Evolutionary conservation across 1,140 invertebrate species (phyloP).

Genomic region (Drosophila pachea): DNA sequence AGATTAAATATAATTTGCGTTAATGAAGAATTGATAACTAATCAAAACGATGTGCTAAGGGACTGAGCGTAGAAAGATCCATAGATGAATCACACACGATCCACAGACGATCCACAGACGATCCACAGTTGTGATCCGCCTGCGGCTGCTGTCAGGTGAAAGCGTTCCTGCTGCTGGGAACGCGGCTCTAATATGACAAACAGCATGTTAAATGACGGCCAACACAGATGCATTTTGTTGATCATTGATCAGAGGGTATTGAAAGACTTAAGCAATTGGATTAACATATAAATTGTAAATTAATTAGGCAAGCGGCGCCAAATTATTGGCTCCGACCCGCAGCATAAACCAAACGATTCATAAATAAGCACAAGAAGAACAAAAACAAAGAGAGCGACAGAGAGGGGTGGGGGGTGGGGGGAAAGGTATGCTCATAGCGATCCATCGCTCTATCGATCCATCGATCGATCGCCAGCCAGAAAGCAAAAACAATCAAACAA

Average conservation of each 20-base stretch:
- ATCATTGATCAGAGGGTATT: constrained; percentile 41
- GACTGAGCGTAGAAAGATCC: neutral
- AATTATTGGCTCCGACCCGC: constrained; percentile 55
- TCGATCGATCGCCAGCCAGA: constrained; percentile 53
- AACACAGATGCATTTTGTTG: constrained; percentile 13
- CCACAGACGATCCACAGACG: too few species aligned
- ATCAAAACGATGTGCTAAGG: constrained; percentile 20
- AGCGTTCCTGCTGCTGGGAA: constrained; percentile 31
- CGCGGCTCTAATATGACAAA: constrained; percentile 2
- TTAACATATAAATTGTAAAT: constrained; percentile 76
- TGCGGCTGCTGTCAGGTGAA: constrained; percentile 22
- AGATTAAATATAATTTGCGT: constrained; percentile 2
- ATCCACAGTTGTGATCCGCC: neutral
- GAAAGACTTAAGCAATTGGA: constrained; percentile 53
- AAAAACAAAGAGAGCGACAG: constrained; percentile 8
- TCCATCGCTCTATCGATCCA: constrained; percentile 58
- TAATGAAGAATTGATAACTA: neutral
- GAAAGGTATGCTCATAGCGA: constrained; percentile 38
- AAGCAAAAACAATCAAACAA: constrained; percentile 69
- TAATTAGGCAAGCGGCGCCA: constrained; percentile 71
- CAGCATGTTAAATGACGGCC: constrained; percentile 5
- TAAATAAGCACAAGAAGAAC: constrained; percentile 29
- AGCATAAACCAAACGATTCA: constrained; percentile 39
- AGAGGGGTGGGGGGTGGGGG: too few species aligned
- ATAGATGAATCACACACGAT: neutral